phyloP scores from a whole-genome alignment of 2,888 invertebrate genomes.

The Actias luna region DNA sequence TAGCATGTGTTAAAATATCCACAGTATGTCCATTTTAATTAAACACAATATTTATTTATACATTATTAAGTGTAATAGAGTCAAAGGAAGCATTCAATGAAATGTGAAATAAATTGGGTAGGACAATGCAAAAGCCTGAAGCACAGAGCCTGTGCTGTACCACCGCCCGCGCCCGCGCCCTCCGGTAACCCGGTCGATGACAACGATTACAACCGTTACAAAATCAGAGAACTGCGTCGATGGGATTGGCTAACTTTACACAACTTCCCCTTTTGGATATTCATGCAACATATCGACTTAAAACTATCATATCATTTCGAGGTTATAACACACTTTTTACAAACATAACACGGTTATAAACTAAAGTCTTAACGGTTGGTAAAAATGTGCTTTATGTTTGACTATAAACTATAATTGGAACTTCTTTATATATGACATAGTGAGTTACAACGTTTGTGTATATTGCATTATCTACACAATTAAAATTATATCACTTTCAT shows the following conservation, averaged over 20 bases:
- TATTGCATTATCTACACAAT: too few species aligned
- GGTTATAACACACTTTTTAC: conserved; percentile 6
- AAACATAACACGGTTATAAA: background rate
- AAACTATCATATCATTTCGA: conserved; percentile 1
- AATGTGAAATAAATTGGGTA: background rate
- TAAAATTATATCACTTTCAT: too few species aligned
- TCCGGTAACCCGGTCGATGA: conserved; percentile 23
- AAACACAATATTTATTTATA: background rate
- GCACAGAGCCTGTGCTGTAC: conserved; percentile 32
- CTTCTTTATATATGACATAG: background rate
- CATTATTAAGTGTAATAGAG: background rate
- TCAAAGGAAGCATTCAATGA: background rate
- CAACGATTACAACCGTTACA: conserved; percentile 55
- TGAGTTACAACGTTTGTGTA: too few species aligned
- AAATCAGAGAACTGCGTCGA: conserved; percentile 57
- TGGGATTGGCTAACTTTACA: conserved; percentile 63
- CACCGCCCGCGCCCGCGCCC: conserved; percentile 15
- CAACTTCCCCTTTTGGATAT: conserved; percentile 64
- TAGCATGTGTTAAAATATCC: background rate
- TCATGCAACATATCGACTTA: conserved; percentile 44
- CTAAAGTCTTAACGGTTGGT: background rate
- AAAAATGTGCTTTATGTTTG: background rate
- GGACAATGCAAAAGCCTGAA: conserved; percentile 32
- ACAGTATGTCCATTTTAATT: background rate
- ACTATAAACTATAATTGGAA: background rate